Evolutionary conservation across 2,113 vertebrate genomes (phyloP).

Genomic region (Ammodytes dubius): DNA sequence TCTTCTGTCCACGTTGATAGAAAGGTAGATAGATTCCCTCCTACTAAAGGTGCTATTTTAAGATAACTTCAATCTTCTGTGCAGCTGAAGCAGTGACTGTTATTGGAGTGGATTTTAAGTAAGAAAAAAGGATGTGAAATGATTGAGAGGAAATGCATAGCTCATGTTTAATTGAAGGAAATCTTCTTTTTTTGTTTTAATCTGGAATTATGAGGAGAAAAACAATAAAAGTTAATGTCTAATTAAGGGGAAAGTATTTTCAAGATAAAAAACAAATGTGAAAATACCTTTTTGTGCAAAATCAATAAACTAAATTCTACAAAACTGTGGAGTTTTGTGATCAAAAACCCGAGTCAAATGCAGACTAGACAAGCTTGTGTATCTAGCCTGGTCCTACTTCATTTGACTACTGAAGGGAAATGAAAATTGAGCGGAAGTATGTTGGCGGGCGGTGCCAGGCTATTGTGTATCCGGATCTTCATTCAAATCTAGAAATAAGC

Average conservation of each 20-base stretch:
- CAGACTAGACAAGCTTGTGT: not conserved
- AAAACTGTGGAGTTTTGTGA: constrained; percentile 65
- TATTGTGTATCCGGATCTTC: not conserved
- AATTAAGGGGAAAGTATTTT: constrained; percentile 40
- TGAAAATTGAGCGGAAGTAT: no score
- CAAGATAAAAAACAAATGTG: constrained; percentile 63
- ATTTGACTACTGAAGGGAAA: no score
- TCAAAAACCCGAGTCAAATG: constrained; percentile 38
- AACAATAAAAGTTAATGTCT: constrained; percentile 59
- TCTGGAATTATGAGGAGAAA: constrained; percentile 55
- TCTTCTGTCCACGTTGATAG: constrained; percentile 49
- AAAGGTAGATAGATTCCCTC: constrained; percentile 62
- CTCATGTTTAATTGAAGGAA: constrained; percentile 53
- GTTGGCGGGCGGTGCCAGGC: not conserved
- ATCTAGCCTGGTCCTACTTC: no score
- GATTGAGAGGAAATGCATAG: constrained; percentile 60
- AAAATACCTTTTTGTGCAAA: constrained; percentile 74
- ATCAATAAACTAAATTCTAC: constrained; percentile 76
- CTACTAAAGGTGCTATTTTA: constrained; percentile 82
- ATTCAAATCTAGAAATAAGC: constrained; percentile 8
- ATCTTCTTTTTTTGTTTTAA: constrained; percentile 46
- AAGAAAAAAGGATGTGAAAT: constrained; percentile 71
- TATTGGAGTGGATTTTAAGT: constrained; percentile 61
- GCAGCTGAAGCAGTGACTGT: constrained; percentile 78
- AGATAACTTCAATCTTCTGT: constrained; percentile 79